Evolutionary conservation across 2,888 invertebrate genomes (phyloP).

Genomic region (Malacosoma neustria): DNA sequence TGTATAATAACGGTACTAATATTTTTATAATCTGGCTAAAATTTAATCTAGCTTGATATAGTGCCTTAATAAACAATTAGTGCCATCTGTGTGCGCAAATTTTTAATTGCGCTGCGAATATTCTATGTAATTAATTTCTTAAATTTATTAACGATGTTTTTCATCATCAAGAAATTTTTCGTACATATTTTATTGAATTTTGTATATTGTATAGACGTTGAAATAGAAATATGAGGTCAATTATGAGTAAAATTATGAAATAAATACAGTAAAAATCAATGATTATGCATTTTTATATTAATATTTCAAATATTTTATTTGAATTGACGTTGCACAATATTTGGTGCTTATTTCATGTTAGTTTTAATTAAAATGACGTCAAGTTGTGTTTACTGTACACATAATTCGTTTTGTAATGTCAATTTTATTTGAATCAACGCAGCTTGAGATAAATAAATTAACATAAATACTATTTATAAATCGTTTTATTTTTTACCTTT

Average conservation of each 20-base stretch:
- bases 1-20: too few relatives aligned
- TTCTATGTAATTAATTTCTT: background rate
- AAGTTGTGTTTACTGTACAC: background rate
- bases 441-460: background rate
- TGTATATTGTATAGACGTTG: background rate
- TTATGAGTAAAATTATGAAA: conserved; percentile 1
- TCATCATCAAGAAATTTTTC: background rate
- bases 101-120: background rate
- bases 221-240: background rate
- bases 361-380: background rate
- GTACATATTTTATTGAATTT: background rate
- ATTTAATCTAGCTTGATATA: too few relatives aligned
- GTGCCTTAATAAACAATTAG: background rate
- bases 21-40: too few relatives aligned
- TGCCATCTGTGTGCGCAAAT: background rate
- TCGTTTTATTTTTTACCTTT: too few relatives aligned
- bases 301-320: background rate
- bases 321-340: background rate
- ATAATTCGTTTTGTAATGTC: background rate
- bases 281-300: background rate
- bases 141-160: background rate
- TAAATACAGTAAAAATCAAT: background rate
- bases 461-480: background rate
- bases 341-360: background rate
- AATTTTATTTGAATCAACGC: background rate